These are phyloP conservation scores for Rhamphomyia laevipes DNA, from an alignment of 2,888 invertebrate species.

Conservation along the genomic window DNA sequence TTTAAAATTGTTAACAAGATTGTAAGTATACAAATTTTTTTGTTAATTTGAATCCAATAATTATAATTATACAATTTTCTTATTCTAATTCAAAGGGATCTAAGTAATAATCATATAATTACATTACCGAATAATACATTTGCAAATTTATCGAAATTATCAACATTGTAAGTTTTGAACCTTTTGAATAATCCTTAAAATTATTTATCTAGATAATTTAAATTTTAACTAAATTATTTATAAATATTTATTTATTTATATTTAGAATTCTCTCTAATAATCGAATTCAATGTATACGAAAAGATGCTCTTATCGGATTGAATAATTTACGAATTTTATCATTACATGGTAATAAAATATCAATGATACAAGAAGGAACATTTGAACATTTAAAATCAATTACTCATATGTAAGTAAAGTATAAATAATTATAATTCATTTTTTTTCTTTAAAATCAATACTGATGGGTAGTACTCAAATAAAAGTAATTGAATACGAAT, in stretches of 20 bases:
- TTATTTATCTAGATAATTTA: too few relatives aligned
- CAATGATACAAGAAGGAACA: constrained; percentile 89
- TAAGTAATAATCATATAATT: constrained; percentile 92
- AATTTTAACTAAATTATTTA: background rate
- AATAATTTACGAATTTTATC: constrained; percentile 74
- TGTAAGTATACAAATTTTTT: constrained; percentile 48
- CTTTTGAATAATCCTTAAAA: too few relatives aligned
- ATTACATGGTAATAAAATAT: constrained; percentile 94
- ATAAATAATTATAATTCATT: too few relatives aligned
- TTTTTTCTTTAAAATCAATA: too few relatives aligned
- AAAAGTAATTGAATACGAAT: too few relatives aligned
- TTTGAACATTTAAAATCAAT: constrained; percentile 87
- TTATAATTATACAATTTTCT: background rate
- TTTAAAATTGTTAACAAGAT: constrained; percentile 72
- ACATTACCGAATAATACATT: constrained; percentile 84
- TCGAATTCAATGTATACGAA: constrained; percentile 84
- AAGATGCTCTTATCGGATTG: constrained; percentile 77
- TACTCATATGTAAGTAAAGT: constrained; percentile 78
- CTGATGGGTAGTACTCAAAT: too few relatives aligned
- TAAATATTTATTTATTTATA: constrained; percentile 12
- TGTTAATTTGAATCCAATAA: constrained; percentile 5
- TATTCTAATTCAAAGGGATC: constrained; percentile 53
- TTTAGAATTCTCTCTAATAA: constrained; percentile 91
- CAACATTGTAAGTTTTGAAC: constrained; percentile 67
- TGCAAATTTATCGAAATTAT: constrained; percentile 75